These are phyloP conservation scores for Takifugu rubripes DNA, from an alignment of 2,797 vertebrate genomes.

Conservation along the genomic window DNA sequence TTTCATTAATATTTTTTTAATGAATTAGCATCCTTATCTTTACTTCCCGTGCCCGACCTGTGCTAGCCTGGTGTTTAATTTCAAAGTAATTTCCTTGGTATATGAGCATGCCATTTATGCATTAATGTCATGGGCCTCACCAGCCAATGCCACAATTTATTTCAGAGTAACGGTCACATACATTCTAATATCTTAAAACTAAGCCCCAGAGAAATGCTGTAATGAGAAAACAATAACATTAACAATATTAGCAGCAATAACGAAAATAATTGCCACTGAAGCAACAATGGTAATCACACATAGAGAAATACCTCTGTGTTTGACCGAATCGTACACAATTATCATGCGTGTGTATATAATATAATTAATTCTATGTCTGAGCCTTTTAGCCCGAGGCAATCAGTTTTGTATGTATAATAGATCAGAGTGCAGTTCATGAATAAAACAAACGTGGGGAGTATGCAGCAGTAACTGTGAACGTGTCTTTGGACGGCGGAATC, in stretches of 20 bases:
- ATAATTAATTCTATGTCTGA: conserved; percentile 99
- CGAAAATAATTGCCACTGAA: conserved; percentile 73
- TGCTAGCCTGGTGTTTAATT: conserved; percentile 76
- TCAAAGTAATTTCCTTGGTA: conserved; percentile 78
- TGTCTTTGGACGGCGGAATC: conserved; percentile 98
- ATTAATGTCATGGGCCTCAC: conserved; percentile 74
- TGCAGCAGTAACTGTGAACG: conserved; percentile 92
- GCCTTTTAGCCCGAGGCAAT: conserved; percentile 90
- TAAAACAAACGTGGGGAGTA: conserved; percentile 97
- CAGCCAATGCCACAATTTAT: conserved; percentile 64
- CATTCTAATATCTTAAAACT: conserved; percentile 65
- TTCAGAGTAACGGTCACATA: conserved; percentile 64
- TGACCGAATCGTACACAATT: conserved; percentile 96
- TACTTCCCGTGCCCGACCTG: conserved; percentile 69
- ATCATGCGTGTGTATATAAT: conserved; percentile 99
- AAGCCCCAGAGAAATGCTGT: conserved; percentile 66
- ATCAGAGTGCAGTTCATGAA: conserved; percentile 99
- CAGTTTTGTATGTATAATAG: conserved; percentile 99
- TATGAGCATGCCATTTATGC: conserved; percentile 67
- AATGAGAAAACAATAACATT: conserved; percentile 74
- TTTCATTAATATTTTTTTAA: conserved; percentile 81
- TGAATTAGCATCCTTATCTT: conserved; percentile 76
- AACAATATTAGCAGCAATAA: conserved; percentile 74
- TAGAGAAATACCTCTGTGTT: conserved; percentile 87
- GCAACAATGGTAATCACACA: conserved; percentile 77